Evolutionary conservation across 2,113 vertebrate genomes (phyloP).

Genomic region (Scopus umbretta): DNA sequence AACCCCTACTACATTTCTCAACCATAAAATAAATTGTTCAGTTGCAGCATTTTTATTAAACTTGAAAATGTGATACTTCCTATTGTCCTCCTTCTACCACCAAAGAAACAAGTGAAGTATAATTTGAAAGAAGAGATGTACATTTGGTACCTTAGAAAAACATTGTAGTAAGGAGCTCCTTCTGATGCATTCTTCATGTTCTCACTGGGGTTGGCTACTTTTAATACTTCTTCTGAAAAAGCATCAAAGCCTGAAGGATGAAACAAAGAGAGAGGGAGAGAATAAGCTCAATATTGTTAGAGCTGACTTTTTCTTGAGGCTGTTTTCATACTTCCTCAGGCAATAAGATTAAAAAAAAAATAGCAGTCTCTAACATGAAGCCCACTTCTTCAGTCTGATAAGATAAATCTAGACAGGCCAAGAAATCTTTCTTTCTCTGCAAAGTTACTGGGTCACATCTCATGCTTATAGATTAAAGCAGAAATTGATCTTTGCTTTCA

Average conservation of each 20-base stretch:
- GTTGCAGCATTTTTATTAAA: background rate
- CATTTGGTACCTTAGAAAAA: background rate
- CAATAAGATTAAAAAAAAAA: slow-evolving; percentile 31
- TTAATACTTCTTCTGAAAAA: background rate
- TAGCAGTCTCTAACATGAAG: slow-evolving; percentile 15
- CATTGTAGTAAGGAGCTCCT: background rate
- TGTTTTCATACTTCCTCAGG: slow-evolving; percentile 58
- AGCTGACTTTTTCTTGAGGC: slow-evolving; percentile 1
- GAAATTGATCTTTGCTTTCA: slow-evolving; percentile 59
- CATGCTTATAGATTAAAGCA: slow-evolving; percentile 37
- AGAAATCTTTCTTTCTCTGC: slow-evolving; percentile 66
- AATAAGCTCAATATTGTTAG: background rate
- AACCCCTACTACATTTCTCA: background rate
- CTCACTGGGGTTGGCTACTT: background rate
- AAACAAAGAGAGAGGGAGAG: background rate
- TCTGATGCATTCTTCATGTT: background rate
- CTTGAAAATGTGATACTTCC: background rate
- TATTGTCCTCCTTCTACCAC: background rate
- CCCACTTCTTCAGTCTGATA: slow-evolving; percentile 34
- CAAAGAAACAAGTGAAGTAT: background rate
- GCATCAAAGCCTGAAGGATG: background rate
- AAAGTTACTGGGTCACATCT: slow-evolving; percentile 39
- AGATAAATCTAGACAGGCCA: slow-evolving; percentile 58
- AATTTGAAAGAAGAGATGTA: background rate
- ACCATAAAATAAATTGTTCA: background rate